phyloP scores from a whole-genome alignment of 2,888 invertebrate species.

The Brachylomia viminalis region DNA sequence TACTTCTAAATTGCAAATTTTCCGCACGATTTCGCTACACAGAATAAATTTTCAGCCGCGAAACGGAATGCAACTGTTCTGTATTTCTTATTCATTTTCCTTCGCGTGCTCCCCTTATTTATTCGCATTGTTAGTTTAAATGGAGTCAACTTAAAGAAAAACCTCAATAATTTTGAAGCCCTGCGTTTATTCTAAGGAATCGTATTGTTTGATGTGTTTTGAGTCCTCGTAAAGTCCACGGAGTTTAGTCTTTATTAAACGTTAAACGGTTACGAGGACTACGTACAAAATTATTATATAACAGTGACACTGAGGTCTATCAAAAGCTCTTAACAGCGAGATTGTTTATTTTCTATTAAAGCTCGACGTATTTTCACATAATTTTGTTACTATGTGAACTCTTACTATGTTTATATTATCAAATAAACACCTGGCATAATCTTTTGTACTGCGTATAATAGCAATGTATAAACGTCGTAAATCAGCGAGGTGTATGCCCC shows the following conservation, averaged over 20 bases:
- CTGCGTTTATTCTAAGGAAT: conserved; percentile 24
- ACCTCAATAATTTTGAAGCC: conserved; percentile 35
- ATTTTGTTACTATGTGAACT: not conserved
- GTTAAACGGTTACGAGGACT: conserved; percentile 52
- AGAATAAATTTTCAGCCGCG: conserved; percentile 88
- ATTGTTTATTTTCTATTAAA: conserved; percentile 12
- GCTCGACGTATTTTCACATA: not conserved
- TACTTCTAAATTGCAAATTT: conserved; percentile 91
- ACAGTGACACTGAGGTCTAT: conserved; percentile 47
- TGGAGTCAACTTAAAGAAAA: conserved; percentile 48
- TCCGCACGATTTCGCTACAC: conserved; percentile 88
- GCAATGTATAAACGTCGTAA: too few species aligned
- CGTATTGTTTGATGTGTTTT: conserved; percentile 45
- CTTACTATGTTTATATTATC: too few species aligned
- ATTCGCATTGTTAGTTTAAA: conserved; percentile 70
- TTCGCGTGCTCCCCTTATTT: conserved; percentile 72
- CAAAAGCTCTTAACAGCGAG: conserved; percentile 26
- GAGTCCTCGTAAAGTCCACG: conserved; percentile 43
- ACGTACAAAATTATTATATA: conserved; percentile 50
- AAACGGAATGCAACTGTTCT: conserved; percentile 82
- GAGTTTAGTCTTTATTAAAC: conserved; percentile 47
- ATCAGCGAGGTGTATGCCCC: too few species aligned
- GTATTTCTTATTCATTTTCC: conserved; percentile 78
- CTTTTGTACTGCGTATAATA: too few species aligned
- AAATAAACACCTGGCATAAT: too few species aligned